Percentiles rank a stretch among this genome's conserved stretches.
Conservation (phyloP, 2,113 vertebrate genomes). For the Xiphophorus hellerii region DNA sequence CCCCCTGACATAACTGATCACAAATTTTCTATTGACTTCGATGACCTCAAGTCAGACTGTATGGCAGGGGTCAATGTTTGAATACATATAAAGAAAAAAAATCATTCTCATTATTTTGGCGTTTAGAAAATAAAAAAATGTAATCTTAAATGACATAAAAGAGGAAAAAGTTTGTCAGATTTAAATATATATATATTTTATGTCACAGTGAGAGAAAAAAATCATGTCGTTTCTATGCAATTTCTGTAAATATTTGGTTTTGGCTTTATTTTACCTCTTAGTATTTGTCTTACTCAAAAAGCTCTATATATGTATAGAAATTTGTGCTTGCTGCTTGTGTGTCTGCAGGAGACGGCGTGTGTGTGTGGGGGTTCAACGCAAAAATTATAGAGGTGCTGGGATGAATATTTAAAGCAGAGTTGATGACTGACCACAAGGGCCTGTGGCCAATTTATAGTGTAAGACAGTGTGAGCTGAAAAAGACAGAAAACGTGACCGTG, state of each 20-base stretch:
- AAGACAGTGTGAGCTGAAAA: slow-evolving; percentile 65
- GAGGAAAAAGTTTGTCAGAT: too few relatives aligned
- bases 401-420: slow-evolving; percentile 79
- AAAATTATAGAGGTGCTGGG: slow-evolving; percentile 70
- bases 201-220: too few relatives aligned
- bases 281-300: not conserved
- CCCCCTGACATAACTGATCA: too few relatives aligned
- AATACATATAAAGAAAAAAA: too few relatives aligned
- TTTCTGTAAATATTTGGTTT: not conserved
- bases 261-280: not conserved
- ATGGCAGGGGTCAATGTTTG: too few relatives aligned
- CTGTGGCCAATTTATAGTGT: slow-evolving; percentile 71
- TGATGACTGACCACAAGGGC: slow-evolving; percentile 68
- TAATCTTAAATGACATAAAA: too few relatives aligned
- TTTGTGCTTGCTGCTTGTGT: slow-evolving; percentile 39
- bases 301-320: slow-evolving; percentile 14
- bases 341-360: not conserved
- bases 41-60: too few relatives aligned
- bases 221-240: too few relatives aligned
- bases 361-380: slow-evolving; percentile 28
- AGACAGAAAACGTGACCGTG: slow-evolving; percentile 49
- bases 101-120: too few relatives aligned
- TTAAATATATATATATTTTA: too few relatives aligned
- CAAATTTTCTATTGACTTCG: too few relatives aligned
- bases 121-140: too few relatives aligned